Evolutionary conservation across 1,140 invertebrate genomes (phyloP).

Genomic region (Pararge aegeria): DNA sequence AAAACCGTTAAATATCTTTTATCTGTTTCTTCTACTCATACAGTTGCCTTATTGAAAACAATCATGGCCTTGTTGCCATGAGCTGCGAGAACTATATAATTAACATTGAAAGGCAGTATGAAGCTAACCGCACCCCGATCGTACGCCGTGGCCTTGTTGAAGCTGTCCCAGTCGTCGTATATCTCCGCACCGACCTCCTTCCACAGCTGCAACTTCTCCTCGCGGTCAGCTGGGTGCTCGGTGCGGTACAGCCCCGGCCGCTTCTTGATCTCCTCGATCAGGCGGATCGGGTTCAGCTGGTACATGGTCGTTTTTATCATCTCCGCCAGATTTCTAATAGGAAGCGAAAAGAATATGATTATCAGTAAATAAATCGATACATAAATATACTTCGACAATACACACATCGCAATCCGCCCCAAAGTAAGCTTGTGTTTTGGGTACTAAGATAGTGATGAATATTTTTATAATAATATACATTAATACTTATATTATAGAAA

Average conservation of each 20-base stretch:
- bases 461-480: too few relatives aligned
- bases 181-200: constrained; percentile 63
- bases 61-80: too few relatives aligned
- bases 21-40: too few relatives aligned
- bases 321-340: not conserved
- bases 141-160: constrained; percentile 60
- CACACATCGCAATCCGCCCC: too few relatives aligned
- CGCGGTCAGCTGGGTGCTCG: constrained; percentile 48
- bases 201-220: constrained; percentile 59
- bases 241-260: constrained; percentile 54
- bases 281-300: constrained; percentile 44
- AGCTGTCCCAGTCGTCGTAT: constrained; percentile 55
- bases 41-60: too few relatives aligned
- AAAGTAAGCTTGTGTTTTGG: too few relatives aligned
- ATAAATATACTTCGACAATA: too few relatives aligned
- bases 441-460: too few relatives aligned
- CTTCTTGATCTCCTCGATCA: constrained; percentile 65
- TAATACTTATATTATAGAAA: too few relatives aligned
- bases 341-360: not conserved
- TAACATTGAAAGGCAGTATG: not conserved
- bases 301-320: constrained; percentile 33
- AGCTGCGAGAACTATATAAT: too few relatives aligned
- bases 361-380: too few relatives aligned
- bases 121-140: constrained; percentile 49
- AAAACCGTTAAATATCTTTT: too few relatives aligned